Base-by-base conservation (phyloP, 1,140 invertebrate species). In the Drosophila aff. region DNA sequence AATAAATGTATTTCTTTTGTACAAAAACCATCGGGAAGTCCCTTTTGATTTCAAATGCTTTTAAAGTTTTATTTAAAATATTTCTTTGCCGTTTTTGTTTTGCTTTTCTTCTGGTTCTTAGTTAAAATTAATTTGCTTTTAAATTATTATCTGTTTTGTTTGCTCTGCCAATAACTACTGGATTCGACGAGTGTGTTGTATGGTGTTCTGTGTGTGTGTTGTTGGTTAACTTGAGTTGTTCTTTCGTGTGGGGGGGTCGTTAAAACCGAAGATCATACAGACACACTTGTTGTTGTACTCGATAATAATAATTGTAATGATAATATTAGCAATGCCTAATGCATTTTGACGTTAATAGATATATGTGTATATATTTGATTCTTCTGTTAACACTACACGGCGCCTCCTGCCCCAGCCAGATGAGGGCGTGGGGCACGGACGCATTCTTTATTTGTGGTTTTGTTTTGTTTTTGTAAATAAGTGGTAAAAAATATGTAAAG, bases 61-160 rank as follows among this genome's bases (percentile, higher is more conserved):
- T 89, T 90, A 90, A 89, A 90, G 81, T 90, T 89, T 89, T 89
- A 89, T 89, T 89, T 89, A 90, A 89, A 89, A 89, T 90, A 89
- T 89, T 90, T 89, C 77, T 87, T 89, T 72, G 53, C 76, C 36
- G 49, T 78, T 67, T 67, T 47, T 62, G 72, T 66, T 62, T 47
- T 53, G 33, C 26, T 18, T 26, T 67, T 33, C n/a, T 69, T 58
- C 31, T 58, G 53, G 50, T 73, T 58, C 47, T 58, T 82, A 82
- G 50, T 82, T 87, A 87, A 86, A 87, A 71, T 87, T 87, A 82
- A 68, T 64, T 82, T 74, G 72, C 58, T 76, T 83, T 83, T 84
- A 76, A 76, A 84, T 83, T 80, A 81, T 83, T 83, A 83, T 83
- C 81, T 68, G 71, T 52, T 83, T 81, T 83, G 63, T 84, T 81